Percentiles rank a stretch among this genome's conserved stretches.
These are phyloP conservation scores for Leucophenga varia DNA, from an alignment of 1,140 invertebrate species.

Conservation along the genomic window DNA sequence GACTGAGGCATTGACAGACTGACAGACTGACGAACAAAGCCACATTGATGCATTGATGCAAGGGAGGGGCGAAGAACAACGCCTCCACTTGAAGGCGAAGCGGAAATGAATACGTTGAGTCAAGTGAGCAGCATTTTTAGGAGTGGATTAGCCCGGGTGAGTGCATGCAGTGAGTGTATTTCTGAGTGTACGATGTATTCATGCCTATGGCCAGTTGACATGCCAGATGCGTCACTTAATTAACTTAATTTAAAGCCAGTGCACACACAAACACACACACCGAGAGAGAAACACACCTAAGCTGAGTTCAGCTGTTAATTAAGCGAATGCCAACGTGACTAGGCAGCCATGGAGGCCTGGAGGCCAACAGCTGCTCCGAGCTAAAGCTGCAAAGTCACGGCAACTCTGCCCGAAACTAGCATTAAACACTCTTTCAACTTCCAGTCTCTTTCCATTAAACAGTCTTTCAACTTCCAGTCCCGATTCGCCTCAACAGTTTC, in stretches of 20 bases:
- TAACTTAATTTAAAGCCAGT: conserved; percentile 33
- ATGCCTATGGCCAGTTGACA: conserved; percentile 33
- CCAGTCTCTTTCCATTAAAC: neutral
- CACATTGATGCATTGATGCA: conserved; percentile 12
- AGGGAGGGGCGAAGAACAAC: conserved; percentile 6
- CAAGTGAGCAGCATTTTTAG: too few relatives aligned
- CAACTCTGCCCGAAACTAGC: conserved; percentile 18
- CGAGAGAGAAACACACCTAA: too few relatives aligned
- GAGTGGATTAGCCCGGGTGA: conserved; percentile 10
- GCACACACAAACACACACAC: conserved; percentile 11
- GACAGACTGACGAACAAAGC: conserved; percentile 15
- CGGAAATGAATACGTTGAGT: too few relatives aligned
- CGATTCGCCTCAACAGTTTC: neutral
- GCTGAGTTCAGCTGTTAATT: conserved; percentile 35
- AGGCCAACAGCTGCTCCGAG: conserved; percentile 10
- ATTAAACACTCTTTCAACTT: neutral
- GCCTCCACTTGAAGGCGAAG: conserved; percentile 17
- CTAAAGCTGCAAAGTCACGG: conserved; percentile 35
- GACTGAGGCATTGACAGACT: neutral
- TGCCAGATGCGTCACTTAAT: conserved; percentile 38
- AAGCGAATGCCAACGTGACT: conserved; percentile 34
- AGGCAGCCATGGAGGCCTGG: conserved; percentile 12
- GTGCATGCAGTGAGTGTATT: conserved; percentile 12
- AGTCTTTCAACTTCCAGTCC: neutral
- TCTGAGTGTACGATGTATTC: conserved; percentile 5